Evolutionary conservation across 2,888 invertebrate genomes (phyloP).

Genomic region (Sinhomidia bicolor): DNA sequence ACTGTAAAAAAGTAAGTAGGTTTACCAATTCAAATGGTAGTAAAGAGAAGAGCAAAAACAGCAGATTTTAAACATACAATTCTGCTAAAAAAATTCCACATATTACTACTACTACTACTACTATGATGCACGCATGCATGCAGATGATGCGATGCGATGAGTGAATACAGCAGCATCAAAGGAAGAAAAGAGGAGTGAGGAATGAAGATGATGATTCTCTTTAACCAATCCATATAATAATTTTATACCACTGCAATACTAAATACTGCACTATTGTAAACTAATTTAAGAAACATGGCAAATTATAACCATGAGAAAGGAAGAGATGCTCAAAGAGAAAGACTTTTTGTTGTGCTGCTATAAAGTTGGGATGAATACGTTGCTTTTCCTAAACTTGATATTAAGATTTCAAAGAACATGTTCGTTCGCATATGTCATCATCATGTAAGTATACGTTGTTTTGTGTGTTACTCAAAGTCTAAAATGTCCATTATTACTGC

Average conservation of each 20-base stretch:
- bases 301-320: no score
- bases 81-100: background rate
- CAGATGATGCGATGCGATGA: constrained; percentile 14
- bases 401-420: no score
- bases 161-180: background rate
- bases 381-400: no score
- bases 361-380: no score
- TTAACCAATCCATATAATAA: background rate
- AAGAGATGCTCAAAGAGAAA: no score
- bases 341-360: no score
- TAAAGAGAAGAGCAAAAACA: background rate
- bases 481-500: background rate
- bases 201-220: background rate
- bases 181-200: background rate
- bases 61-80: background rate
- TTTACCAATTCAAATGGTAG: no score
- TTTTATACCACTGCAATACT: background rate
- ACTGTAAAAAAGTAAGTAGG: no score
- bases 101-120: no score
- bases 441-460: background rate
- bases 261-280: background rate
- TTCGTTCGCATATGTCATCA: no score
- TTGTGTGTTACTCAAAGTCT: background rate
- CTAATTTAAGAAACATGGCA: no score
- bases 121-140: constrained; percentile 5